These are phyloP conservation scores for Lophochroa leadbeateri DNA, from an alignment of 2,113 vertebrate genomes.

Conservation along the genomic window DNA sequence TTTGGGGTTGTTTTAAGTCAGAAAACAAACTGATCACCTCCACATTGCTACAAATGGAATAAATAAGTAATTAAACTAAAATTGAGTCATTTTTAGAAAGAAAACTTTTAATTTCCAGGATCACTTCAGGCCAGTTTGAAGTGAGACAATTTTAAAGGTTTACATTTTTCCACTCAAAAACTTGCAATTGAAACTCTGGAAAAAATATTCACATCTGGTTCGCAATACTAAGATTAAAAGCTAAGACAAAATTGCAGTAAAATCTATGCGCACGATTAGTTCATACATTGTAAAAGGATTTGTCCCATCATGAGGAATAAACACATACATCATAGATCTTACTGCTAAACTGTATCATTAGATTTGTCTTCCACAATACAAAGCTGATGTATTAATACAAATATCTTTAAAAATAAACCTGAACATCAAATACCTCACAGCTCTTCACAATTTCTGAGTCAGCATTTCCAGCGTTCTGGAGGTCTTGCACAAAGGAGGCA, in stretches of 20 bases:
- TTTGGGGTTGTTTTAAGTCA: not conserved
- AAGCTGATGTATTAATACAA: not conserved
- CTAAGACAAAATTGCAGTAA: not conserved
- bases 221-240: not conserved
- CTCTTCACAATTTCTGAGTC: conserved; percentile 86
- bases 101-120: not conserved
- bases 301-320: not conserved
- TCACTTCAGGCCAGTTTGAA: not conserved
- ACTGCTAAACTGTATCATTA: not conserved
- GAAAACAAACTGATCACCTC: not conserved
- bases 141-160: not conserved
- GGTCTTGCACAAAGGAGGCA: conserved; percentile 84
- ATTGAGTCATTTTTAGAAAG: not conserved
- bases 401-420: not conserved
- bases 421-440: conserved; percentile 82
- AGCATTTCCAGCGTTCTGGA: conserved; percentile 79
- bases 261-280: not conserved
- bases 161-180: not conserved
- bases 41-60: not conserved
- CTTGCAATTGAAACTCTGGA: not conserved
- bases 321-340: not conserved
- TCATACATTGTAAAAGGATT: not conserved
- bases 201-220: not conserved
- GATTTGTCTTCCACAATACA: not conserved
- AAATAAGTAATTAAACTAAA: not conserved